Base-by-base conservation (phyloP, 2,797 vertebrate species). In the Labroides dimidiatus region DNA sequence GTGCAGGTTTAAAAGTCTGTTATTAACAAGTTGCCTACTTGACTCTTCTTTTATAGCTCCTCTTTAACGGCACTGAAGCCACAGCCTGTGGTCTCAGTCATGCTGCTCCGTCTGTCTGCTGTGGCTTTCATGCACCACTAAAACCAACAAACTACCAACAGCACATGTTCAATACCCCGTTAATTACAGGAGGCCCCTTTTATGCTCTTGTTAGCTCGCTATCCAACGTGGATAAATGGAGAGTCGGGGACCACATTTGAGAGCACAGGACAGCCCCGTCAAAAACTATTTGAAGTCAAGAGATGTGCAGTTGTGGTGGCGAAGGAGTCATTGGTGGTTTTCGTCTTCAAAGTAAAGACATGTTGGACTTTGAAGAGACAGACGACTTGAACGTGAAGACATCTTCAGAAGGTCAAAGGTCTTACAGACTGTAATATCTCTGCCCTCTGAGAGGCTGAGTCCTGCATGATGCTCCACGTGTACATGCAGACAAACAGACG, bases 121-220 rank as follows among this genome's bases (percentile, higher is more conserved):
- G 13, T 51, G 68, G 64, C 78, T 85, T 90, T 83, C 55, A 74
- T 74, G 77, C 78, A 61, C 84, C 69, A 68, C 78, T 85, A 84
- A 89, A 91, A 85, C 72, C 80, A 91, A 88, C 86, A 85, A 85
- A 84, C 72, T 82, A 81, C 85, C 61, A 52, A 75, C 51, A 62
- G 78, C 80, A 80, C 77, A 75, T 83, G 84, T 78, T 87, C 62
- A 71, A 75, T 87, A 75, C 64, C 64, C 78, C 64, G 75, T 88
- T 87, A 91, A 89, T 84, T 77, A 75, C 49, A 75, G 80, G 77
- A 81, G 84, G 76, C 84, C 73, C 57, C 69, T 75, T 89, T 90
- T 72, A 90, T 79, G 78, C 14, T 57, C 84, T 78, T 84, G 84
- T 88, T 89, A 81, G 74, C 83, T 74, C 72, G 74, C 89, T 87